A percentile compares a stretch with the other conserved stretches of the same genome.
Evolutionary conservation across 2,888 invertebrate species (phyloP).

Genomic region (Sialis fuliginosa): DNA sequence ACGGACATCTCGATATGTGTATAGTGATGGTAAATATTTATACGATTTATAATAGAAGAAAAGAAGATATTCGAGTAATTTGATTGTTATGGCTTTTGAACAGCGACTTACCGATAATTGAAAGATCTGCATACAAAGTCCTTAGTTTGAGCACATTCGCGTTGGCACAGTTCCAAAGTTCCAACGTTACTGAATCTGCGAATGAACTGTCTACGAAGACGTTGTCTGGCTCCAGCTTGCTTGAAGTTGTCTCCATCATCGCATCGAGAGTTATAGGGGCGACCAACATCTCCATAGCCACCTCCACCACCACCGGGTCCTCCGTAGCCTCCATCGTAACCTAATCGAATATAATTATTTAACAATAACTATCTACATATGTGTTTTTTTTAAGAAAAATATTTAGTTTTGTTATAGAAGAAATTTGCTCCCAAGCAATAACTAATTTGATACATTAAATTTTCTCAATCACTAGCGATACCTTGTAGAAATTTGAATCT

Average conservation of each 20-base stretch:
- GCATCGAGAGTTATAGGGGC: conserved; percentile 37
- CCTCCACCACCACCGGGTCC: conserved; percentile 16
- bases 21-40: too few relatives aligned
- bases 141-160: conserved; percentile 64
- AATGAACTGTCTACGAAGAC: conserved; percentile 63
- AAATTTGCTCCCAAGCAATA: too few relatives aligned
- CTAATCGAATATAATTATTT: too few relatives aligned
- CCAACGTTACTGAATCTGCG: conserved; percentile 54
- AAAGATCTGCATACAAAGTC: conserved; percentile 77
- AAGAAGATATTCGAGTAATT: too few relatives aligned
- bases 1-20: too few relatives aligned
- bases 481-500: too few relatives aligned
- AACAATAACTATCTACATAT: too few relatives aligned
- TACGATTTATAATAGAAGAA: too few relatives aligned
- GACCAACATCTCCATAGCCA: conserved; percentile 20
- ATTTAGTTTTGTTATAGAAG: too few relatives aligned
- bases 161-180: conserved; percentile 62
- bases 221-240: conserved; percentile 59
- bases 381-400: too few relatives aligned
- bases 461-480: too few relatives aligned
- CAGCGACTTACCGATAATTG: conserved; percentile 49
- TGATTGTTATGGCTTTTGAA: not conserved
- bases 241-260: conserved; percentile 69
- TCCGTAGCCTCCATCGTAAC: conserved; percentile 20
- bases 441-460: too few relatives aligned